Percentiles rank a stretch among this genome's conserved stretches.
phyloP scores from a whole-genome alignment of 2,113 vertebrate genomes.

The Microcebus murinus region DNA sequence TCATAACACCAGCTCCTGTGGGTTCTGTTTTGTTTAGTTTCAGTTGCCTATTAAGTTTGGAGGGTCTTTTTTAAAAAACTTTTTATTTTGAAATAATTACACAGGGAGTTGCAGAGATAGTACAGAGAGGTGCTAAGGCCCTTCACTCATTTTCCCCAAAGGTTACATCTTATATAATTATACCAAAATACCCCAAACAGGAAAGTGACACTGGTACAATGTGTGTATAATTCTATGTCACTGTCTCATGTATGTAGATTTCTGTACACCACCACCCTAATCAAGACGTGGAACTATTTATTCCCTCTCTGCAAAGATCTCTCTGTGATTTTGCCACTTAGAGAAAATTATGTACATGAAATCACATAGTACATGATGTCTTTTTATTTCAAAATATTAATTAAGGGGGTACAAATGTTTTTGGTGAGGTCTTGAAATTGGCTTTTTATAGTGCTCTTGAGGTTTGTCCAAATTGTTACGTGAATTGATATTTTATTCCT shows the following conservation, averaged over 20 bases:
- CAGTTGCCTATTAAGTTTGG: background rate
- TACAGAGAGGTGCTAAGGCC: accelerated
- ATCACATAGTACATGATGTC: too few species aligned
- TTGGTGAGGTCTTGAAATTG: background rate
- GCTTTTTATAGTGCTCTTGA: background rate
- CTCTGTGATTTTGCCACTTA: background rate
- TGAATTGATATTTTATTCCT: background rate
- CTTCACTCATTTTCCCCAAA: background rate
- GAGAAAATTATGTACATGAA: background rate
- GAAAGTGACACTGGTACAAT: background rate
- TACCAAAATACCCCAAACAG: background rate
- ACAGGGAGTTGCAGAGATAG: background rate
- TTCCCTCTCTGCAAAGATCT: background rate
- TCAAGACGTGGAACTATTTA: background rate
- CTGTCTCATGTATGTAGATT: background rate
- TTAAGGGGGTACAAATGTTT: too few species aligned
- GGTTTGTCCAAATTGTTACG: background rate
- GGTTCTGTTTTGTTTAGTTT: background rate
- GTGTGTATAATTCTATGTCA: accelerated
- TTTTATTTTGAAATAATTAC: background rate
- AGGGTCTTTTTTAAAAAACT: background rate
- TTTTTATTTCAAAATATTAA: too few species aligned
- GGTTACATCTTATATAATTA: background rate
- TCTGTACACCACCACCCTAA: too few species aligned
- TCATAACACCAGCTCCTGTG: background rate